These are phyloP conservation scores for Teinopalpus imperialis DNA, from an alignment of 2,888 invertebrate genomes.

Conservation along the genomic window DNA sequence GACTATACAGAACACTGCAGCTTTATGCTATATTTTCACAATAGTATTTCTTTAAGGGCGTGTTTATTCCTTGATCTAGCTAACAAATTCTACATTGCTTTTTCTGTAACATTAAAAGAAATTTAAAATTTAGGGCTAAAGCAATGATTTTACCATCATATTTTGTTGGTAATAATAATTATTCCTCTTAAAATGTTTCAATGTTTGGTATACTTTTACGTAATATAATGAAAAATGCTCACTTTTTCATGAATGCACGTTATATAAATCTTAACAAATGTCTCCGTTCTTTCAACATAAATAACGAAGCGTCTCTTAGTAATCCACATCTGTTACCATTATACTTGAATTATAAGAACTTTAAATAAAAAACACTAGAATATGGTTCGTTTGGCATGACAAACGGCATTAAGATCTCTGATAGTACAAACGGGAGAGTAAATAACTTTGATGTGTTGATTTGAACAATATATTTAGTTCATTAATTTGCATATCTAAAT, in stretches of 20 bases:
- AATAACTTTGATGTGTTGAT: conserved; percentile 28
- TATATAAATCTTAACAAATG: conserved; percentile 20
- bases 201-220: not conserved
- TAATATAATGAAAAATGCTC: not conserved
- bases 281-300: conserved; percentile 7
- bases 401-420: conserved; percentile 16
- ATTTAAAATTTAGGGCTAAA: too few relatives aligned
- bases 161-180: too few relatives aligned
- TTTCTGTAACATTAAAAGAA: too few relatives aligned
- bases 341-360: conserved; percentile 16
- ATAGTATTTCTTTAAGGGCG: too few relatives aligned
- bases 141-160: too few relatives aligned
- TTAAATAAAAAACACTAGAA: conserved; percentile 20
- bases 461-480: conserved; percentile 27
- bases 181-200: too few relatives aligned
- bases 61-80: too few relatives aligned
- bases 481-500: conserved; percentile 31
- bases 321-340: conserved; percentile 22
- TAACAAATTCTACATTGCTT: too few relatives aligned
- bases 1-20: too few relatives aligned
- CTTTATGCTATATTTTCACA: too few relatives aligned
- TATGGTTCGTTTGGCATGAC: conserved; percentile 16
- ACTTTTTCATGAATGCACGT: conserved; percentile 9
- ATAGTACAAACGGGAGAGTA: conserved; percentile 18
- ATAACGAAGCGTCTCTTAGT: conserved; percentile 13